Percentiles rank a stretch among this genome's conserved stretches.
These are phyloP conservation scores for Proterorhinus semilunaris DNA, from an alignment of 2,113 vertebrate genomes.

Conservation along the genomic window DNA sequence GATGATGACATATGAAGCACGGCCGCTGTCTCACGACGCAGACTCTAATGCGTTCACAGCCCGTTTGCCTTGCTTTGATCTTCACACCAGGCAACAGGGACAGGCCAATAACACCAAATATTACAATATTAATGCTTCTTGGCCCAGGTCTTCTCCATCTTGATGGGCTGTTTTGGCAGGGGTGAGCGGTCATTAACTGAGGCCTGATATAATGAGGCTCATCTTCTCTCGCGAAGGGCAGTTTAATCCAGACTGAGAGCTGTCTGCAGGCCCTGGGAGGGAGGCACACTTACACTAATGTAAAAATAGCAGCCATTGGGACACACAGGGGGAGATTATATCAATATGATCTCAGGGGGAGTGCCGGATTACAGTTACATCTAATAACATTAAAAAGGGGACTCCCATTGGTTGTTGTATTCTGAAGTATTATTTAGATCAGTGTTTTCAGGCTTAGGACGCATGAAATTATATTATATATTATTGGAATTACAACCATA, in stretches of 20 bases:
- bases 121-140: slow-evolving; percentile 35
- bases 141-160: slow-evolving; percentile 36
- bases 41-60: slow-evolving; percentile 64
- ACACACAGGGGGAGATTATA: slow-evolving; percentile 20
- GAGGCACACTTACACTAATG: slow-evolving; percentile 57
- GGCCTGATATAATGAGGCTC: slow-evolving; percentile 65
- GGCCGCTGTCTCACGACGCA: slow-evolving; percentile 46
- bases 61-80: slow-evolving; percentile 54
- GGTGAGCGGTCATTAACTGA: slow-evolving; percentile 61
- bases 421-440: too few relatives aligned
- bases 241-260: slow-evolving; percentile 61
- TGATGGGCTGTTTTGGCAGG: slow-evolving; percentile 31
- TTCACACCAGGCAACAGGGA: slow-evolving; percentile 35
- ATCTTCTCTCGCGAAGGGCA: slow-evolving; percentile 61
- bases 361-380: background rate
- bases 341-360: background rate
- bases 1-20: slow-evolving; percentile 64
- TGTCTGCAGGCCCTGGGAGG: slow-evolving; percentile 29
- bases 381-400: background rate
- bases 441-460: too few relatives aligned
- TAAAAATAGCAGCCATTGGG: slow-evolving; percentile 24
- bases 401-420: background rate
- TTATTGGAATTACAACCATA: too few relatives aligned
- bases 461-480: too few relatives aligned
- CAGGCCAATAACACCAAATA: slow-evolving; percentile 55